Base-by-base conservation (phyloP, 2,888 invertebrate genomes). In the Lepetodrilus schrolli region DNA sequence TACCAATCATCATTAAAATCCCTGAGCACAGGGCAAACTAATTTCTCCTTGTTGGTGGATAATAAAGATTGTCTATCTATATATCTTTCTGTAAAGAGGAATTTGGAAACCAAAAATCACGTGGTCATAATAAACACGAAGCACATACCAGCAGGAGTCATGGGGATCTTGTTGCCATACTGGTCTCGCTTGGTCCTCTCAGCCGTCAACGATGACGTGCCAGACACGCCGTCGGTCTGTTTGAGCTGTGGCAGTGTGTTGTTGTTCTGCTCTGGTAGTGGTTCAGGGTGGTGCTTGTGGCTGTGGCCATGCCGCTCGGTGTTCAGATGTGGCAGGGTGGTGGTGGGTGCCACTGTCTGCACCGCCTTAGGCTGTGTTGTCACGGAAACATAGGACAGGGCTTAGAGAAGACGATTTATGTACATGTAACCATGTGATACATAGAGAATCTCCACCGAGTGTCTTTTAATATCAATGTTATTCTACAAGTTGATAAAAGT, bases 91-190 rank as follows among this genome's bases (percentile, higher is more conserved):
- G n/a, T n/a, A n/a, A n/a, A n/a, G n/a, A n/a, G n/a, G n/a, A n/a
- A n/a, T n/a, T n/a, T n/a, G 43, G 13, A 2, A 43, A 43, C 13
- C 43, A 43, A 17, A 13, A 8, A 43, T 5, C n/a, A 13, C 13
- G 4, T 0, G 2, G 21, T 43, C 5, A 17, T 48, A 3, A 21
- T 23, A 58, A 26, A 8, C 37, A 48, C 17, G 20, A 3, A 36
- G 86, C n/a, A 66, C 78, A 51, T 83, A 93, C 93, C 93, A 84
- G 92, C 91, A 34, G 93, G 92, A 4, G 93, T 92, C 82, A 93
- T 91, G 0, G 93, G 93, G 65, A 93, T 90, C 69, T 92, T 86
- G 58, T 90, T 89, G 3, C 91, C 91, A 80, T 90, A 90, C 37
- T 89, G 88, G 80, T 91, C 91, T 66, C 86, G 74, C 75, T 86